Base-by-base conservation (phyloP, 2,888 invertebrate genomes). In the Ellobium chinense region DNA sequence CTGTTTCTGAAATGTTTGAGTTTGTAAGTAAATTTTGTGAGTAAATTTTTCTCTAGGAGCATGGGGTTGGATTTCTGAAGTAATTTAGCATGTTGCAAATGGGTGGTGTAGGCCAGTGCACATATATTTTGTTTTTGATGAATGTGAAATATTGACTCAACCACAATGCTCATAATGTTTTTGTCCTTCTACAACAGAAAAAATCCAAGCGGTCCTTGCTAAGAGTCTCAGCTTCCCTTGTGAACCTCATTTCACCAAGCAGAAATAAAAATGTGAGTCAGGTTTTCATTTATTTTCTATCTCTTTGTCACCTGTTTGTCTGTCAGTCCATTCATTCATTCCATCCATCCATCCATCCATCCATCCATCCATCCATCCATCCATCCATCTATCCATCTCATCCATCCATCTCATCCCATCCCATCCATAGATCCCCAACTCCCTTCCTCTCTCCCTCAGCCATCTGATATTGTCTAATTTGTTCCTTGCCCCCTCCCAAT, bases 241-340 rank as follows among this genome's bases (percentile, higher is more conserved):
- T 88, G 54, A 89, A 89, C 74, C 86, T 90, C 7, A 82, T 90
- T n/a, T 90, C 90, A 34, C 89, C 90, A 14, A 80, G 72, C 34
- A 89, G 87, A 82, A 73, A 84, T 27, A 70, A 82, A 78, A 81
- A 84, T 27, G 81, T 81, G 62, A 78, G 78, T 78, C 31, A 7
- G 18, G 27, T 21, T 29, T 36, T 27, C 39, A 21, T 34, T 58
- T 18, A 4, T 36, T n/a, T n/a, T 36, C 24, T 46, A 7, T 46
- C 18, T 46, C 1, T 36, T 29, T 46, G 36, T 29, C 18, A n/a
- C n/a, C n/a, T n/a, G n/a, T n/a, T n/a, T n/a, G n/a, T n/a, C n/a
- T n/a, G n/a, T n/a, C n/a, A n/a, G n/a, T n/a, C 29, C 24, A 31
- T 56, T 54, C 54, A n/a, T 70, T 9, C 12, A 24, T 70, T 24